Base-by-base conservation (phyloP, 2,113 vertebrate species). In the Psilopsiagon aymara region DNA sequence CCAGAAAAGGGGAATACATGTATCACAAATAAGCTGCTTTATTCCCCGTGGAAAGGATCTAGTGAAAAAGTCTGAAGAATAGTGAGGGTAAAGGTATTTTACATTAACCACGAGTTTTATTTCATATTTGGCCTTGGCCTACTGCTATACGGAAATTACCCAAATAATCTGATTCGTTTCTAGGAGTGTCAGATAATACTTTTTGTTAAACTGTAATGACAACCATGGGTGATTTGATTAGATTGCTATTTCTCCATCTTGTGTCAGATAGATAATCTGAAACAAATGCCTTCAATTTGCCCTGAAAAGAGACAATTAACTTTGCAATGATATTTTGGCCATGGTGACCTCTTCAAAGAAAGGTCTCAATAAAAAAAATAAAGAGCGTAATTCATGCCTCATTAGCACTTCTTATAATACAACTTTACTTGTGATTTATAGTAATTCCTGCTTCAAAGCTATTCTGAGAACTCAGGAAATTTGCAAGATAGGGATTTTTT, bases 221-320 rank as follows among this genome's bases (percentile, higher is more conserved):
- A 95, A 74, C 80, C 68, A 37, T 52, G 18, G 8, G 13, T 68
- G 41, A 86, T 90, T 81, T 95, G 66, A 51, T 91, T 90, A 82
- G 62, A 28, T 81, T 79, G 44, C 33, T 87, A 4, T 79, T 88
- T 90, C n/a, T 51, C 21, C 44, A 75, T 18, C 41, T 85, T 70
- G 59, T 88, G 35, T 70, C 28, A 47, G 67, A 64, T 43, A 83
- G 78, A 24, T 70, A 83, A 91, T 90, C 33, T 73, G 64, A 94
- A 96, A 75, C 43, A 93, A 96, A 92, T 70, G 64, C 77, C 44
- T 95, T 88, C 78, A 75, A 47, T 94, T 95, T 94, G 37, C 88
- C 47, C 55, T 74, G 70, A 83, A 82, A 96, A 89, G 35, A 90
- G 46, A 93, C 92, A 92, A 86, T 62, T 62, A 80, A 76, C n/a